Base-by-base conservation (phyloP, 2,888 invertebrate genomes). In the Caenorhabditis becei region DNA sequence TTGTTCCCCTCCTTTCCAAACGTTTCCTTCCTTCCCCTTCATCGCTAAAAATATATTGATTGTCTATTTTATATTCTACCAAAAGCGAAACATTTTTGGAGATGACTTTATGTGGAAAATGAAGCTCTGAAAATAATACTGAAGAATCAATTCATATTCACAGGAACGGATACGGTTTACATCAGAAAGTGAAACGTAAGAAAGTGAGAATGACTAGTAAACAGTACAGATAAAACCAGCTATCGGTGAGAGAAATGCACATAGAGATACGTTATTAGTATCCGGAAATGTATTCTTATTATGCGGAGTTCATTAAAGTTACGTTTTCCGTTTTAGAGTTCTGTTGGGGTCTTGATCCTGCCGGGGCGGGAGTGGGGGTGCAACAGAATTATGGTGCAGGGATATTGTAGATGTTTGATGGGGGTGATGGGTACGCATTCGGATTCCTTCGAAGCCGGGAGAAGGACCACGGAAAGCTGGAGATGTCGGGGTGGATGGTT, bases 21-120 rank as follows among this genome's bases (percentile, higher is more conserved):
- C 11, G 23, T 58, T 26, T 51, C 37, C 56, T 51, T 35, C 59
- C 35, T 32, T 51, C 41, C 32, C 10, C 41, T 11, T 41, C 49
- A 23, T 32, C 32, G 59, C 63, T 47, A 53, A 62, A 63, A 56
- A 35, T 32, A 41, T 26, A 28, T 65, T 47, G 53, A 37, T 41
- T 41, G 41, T 41, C 53, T 62, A 63, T 44, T 51, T 56, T 56
- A 16, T 59, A 28, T 32, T 69, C 51, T 32, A 59, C 26, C 18
- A 37, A 35, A 35, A 70, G n/a, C 37, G 37, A 51, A 49, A 51
- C 61, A 62, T 82, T 83, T 70, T 77, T 89, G 77, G 79, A 88
- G 37, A 74, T 74, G 58, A 54, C 54, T 69, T 94, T 94, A 53
- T 94, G 94, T 51, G 82, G 79, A 63, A 83, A 83, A 26, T 80